Evolutionary conservation across 1,140 invertebrate genomes (phyloP).

Genomic region (Hestina assimilis): DNA sequence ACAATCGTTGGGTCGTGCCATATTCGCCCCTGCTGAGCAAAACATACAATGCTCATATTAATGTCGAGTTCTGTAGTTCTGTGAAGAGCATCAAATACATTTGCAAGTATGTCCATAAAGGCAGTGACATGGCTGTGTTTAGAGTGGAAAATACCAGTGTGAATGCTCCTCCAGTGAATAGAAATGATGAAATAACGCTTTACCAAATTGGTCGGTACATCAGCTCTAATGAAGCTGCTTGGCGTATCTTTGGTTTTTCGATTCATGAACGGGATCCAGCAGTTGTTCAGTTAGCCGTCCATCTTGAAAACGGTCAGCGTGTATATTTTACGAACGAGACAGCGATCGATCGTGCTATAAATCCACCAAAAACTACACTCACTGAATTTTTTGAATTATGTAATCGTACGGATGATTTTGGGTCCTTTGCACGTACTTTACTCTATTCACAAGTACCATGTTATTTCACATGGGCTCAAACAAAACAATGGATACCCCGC

Average conservation of each 20-base stretch:
- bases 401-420: no score
- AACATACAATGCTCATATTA: constrained; percentile 20
- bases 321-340: no score
- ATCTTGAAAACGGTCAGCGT: no score
- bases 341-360: no score
- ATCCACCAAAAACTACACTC: no score
- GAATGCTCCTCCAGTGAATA: constrained; percentile 1
- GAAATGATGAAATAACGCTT: neutral
- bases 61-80: constrained; percentile 19
- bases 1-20: constrained; percentile 16
- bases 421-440: no score
- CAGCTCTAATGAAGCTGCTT: constrained; percentile 31
- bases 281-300: constrained; percentile 12
- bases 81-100: constrained; percentile 17
- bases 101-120: constrained; percentile 18
- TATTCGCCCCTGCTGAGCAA: constrained; percentile 27
- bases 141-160: constrained; percentile 5
- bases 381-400: no score
- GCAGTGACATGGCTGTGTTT: constrained; percentile 14
- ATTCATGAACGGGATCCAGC: constrained; percentile 32
- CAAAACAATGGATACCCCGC: no score
- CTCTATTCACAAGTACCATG: no score
- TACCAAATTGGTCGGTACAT: constrained; percentile 30
- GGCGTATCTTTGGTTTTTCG: constrained; percentile 29
- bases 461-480: no score